Percentiles rank a stretch among this genome's conserved stretches.
These are phyloP conservation scores for Escarpia spicata DNA, from an alignment of 2,888 invertebrate species.

Conservation along the genomic window DNA sequence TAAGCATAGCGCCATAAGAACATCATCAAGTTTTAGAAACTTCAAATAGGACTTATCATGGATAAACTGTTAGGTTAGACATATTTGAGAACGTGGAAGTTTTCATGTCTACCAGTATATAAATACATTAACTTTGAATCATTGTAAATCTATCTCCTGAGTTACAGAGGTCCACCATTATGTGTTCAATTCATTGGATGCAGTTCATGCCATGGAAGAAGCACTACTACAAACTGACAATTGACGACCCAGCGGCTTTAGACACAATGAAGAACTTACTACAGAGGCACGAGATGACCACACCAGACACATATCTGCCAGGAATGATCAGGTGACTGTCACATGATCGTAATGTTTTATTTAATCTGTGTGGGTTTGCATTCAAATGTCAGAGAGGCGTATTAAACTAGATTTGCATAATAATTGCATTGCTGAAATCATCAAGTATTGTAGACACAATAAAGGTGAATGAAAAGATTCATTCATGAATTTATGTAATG, in stretches of 20 bases:
- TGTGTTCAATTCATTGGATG: background rate
- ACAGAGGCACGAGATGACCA: conserved; percentile 44
- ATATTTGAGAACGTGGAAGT: no score
- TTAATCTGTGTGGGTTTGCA: no score
- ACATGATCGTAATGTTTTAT: no score
- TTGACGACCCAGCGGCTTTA: conserved; percentile 29
- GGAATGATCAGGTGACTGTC: conserved; percentile 48
- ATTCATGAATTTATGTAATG: background rate
- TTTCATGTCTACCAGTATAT: no score
- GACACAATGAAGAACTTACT: conserved; percentile 42
- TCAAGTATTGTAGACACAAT: background rate
- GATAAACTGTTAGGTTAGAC: no score
- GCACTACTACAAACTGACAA: conserved; percentile 49
- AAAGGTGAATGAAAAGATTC: background rate
- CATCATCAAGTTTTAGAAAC: no score
- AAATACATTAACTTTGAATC: no score
- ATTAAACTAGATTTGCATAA: no score
- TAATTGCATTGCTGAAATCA: background rate
- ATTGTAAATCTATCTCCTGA: no score
- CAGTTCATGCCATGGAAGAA: conserved; percentile 55
- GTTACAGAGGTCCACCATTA: background rate
- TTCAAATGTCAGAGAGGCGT: no score
- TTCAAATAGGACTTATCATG: no score
- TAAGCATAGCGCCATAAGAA: no score
- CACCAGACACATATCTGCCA: conserved; percentile 42